Evolutionary conservation across 2,888 invertebrate genomes (phyloP).

Genomic region (Orthonevra nobilis): DNA sequence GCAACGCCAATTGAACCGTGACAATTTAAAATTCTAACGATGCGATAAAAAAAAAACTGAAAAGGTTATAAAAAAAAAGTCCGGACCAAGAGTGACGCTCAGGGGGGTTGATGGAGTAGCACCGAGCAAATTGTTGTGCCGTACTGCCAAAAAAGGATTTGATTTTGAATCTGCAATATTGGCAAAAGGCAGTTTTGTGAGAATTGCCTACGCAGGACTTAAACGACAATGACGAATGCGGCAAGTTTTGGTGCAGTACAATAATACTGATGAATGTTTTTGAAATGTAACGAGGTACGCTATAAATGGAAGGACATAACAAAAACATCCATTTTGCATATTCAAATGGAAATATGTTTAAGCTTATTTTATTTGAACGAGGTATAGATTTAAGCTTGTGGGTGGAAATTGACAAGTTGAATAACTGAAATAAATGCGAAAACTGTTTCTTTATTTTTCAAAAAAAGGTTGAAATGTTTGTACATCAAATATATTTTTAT

Average conservation of each 20-base stretch:
- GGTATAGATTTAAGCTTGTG: too few relatives aligned
- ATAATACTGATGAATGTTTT: too few relatives aligned
- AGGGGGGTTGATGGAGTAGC: slow-evolving; percentile 22
- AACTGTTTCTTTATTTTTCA: too few relatives aligned
- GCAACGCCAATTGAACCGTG: slow-evolving; percentile 72
- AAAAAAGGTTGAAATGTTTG: too few relatives aligned
- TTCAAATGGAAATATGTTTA: too few relatives aligned
- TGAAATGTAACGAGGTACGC: too few relatives aligned
- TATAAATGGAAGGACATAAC: too few relatives aligned
- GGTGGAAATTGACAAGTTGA: too few relatives aligned
- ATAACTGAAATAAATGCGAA: too few relatives aligned
- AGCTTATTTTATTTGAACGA: too few relatives aligned
- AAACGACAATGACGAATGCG: slow-evolving; percentile 60
- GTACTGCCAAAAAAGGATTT: slow-evolving; percentile 53
- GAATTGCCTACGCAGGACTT: slow-evolving; percentile 67
- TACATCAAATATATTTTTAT: too few relatives aligned
- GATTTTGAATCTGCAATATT: slow-evolving; percentile 61
- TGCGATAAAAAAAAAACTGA: slow-evolving; percentile 71
- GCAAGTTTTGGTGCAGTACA: neutral
- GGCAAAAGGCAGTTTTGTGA: slow-evolving; percentile 60
- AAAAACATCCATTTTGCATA: too few relatives aligned
- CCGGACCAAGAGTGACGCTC: slow-evolving; percentile 6
- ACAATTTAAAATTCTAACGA: slow-evolving; percentile 72
- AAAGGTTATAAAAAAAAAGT: slow-evolving; percentile 52
- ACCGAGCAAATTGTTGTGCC: slow-evolving; percentile 51